Conservation (phyloP, 2,888 invertebrate species). For the Xanthorhoe spadicearia region DNA sequence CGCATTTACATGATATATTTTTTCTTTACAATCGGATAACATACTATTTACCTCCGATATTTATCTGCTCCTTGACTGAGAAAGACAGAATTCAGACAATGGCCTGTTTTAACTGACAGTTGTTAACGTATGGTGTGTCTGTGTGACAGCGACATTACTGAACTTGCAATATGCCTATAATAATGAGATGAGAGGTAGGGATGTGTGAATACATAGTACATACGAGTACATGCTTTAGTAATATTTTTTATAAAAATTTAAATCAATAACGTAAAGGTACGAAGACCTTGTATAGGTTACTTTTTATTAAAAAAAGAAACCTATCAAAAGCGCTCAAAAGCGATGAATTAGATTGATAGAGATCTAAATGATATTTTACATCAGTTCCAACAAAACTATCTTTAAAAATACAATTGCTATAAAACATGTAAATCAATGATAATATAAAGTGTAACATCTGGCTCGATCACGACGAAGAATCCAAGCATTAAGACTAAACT, state of each 20-base stretch:
- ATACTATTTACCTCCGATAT: not conserved
- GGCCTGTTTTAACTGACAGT: constrained; percentile 15
- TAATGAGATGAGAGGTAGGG: not conserved
- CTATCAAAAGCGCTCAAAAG: no score
- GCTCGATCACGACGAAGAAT: constrained; percentile 16
- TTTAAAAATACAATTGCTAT: not conserved
- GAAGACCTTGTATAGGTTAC: no score
- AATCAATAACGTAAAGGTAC: no score
- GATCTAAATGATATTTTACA: no score
- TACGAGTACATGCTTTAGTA: no score
- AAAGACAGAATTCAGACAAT: constrained; percentile 28
- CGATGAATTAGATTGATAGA: no score
- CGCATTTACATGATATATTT: no score
- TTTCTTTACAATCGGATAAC: no score
- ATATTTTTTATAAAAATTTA: no score
- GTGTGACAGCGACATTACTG: not conserved
- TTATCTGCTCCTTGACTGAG: not conserved
- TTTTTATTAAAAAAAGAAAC: no score
- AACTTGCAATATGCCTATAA: not conserved
- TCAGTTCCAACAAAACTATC: no score
- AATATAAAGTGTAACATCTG: constrained; percentile 1
- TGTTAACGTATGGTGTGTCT: constrained; percentile 4
- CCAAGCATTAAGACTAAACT: constrained; percentile 2
- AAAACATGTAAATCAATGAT: not conserved
- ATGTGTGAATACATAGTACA: not conserved